A percentile compares a stretch with the other conserved stretches of the same genome.
These are phyloP conservation scores for Euura lappo DNA, from an alignment of 1,140 invertebrate species.

Conservation along the genomic window DNA sequence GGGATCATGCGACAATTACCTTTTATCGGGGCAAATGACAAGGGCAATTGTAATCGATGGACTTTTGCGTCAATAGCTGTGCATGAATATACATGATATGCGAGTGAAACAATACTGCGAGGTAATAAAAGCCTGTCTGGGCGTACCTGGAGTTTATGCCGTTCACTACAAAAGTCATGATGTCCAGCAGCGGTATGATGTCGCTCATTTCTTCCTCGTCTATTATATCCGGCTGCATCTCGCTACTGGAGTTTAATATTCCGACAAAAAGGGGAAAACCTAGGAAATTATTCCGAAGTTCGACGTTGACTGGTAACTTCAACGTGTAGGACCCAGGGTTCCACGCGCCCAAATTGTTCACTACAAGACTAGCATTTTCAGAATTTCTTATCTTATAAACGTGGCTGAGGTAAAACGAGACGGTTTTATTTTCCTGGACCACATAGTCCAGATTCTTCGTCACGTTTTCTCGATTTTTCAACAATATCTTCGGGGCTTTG, in stretches of 20 bases:
- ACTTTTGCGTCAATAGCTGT: no score
- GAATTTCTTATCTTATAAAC: slow-evolving; percentile 51
- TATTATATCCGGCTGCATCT: slow-evolving; percentile 33
- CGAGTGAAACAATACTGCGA: no score
- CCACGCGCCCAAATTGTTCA: slow-evolving; percentile 50
- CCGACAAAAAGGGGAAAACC: slow-evolving; percentile 51
- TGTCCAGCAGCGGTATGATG: slow-evolving; percentile 48
- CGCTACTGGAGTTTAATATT: slow-evolving; percentile 50
- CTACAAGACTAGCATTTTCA: slow-evolving; percentile 49
- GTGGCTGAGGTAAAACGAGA: slow-evolving; percentile 29
- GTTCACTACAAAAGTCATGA: slow-evolving; percentile 46
- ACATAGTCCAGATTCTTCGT: slow-evolving; percentile 29
- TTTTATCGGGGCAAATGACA: no score
- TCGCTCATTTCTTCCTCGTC: slow-evolving; percentile 42
- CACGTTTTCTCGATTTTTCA: slow-evolving; percentile 22
- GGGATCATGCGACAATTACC: no score
- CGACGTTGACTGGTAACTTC: slow-evolving; percentile 37
- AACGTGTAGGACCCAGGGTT: slow-evolving; percentile 38
- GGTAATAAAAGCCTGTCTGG: neutral
- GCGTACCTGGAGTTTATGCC: slow-evolving; percentile 54
- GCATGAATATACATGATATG: no score
- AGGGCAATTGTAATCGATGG: no score
- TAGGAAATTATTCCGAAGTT: slow-evolving; percentile 48
- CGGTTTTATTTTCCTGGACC: slow-evolving; percentile 25
- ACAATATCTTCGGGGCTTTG: neutral